A percentile compares a stretch with the other conserved stretches of the same genome.
These are phyloP conservation scores for Lycopodina hypogea DNA, from an alignment of 37 sponge, comb jelly and placozoan genomes.

Conservation along the genomic window DNA sequence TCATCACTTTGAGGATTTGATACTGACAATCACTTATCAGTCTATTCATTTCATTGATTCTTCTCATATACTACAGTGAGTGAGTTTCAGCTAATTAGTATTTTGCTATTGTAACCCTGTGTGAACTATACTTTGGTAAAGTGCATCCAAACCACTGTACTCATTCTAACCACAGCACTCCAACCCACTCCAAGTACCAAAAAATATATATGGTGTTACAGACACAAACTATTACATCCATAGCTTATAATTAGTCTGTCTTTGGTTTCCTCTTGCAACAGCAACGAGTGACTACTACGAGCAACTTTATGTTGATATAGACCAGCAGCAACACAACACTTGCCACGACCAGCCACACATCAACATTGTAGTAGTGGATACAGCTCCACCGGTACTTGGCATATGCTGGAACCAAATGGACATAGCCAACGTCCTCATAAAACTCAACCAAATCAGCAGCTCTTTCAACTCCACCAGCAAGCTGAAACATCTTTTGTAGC, in stretches of 20 bases:
- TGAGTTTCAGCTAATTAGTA: too few species aligned
- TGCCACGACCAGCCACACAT: conserved; percentile 35
- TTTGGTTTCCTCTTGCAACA: not conserved
- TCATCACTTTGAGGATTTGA: too few species aligned
- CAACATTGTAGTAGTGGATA: conserved; percentile 69
- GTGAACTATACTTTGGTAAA: too few species aligned
- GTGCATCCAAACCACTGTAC: too few species aligned
- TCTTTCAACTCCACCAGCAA: conserved; percentile 46
- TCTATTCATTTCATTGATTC: too few species aligned
- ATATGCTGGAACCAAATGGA: conserved; percentile 56
- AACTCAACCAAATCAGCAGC: conserved; percentile 64
- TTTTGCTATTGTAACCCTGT: too few species aligned
- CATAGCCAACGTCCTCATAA: conserved; percentile 58
- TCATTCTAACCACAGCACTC: too few species aligned
- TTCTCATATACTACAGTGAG: too few species aligned
- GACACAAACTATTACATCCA: too few species aligned
- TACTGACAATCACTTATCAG: too few species aligned
- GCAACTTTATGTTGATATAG: not conserved
- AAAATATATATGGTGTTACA: too few species aligned
- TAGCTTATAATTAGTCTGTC: not conserved
- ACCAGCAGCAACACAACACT: not conserved
- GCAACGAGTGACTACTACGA: not conserved
- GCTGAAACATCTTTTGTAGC: conserved; percentile 22
- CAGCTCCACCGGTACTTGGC: conserved; percentile 66
- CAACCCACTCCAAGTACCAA: too few species aligned